A percentile compares a stretch with the other conserved stretches of the same genome.
Conservation (phyloP, 2,888 invertebrate species). For the Xanthorhoe designata region DNA sequence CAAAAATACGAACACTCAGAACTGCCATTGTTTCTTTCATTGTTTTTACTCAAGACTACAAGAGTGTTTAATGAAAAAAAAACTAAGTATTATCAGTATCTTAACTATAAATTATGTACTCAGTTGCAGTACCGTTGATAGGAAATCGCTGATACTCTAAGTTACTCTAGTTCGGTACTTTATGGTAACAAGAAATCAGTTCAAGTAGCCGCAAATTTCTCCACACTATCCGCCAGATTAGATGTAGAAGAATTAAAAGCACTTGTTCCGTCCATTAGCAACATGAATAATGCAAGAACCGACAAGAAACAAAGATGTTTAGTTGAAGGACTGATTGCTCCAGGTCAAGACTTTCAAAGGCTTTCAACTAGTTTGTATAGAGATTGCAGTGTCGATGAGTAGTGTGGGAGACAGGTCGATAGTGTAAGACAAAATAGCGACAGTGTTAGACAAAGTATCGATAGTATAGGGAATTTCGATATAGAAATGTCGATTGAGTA, state of each 20-base stretch:
- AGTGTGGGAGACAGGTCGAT: slow-evolving; percentile 24
- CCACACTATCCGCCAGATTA: slow-evolving; percentile 19
- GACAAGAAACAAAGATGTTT: slow-evolving; percentile 43
- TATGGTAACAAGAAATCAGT: neutral
- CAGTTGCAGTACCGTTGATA: neutral
- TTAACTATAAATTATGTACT: neutral
- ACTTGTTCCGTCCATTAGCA: slow-evolving; percentile 36
- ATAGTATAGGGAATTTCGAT: slow-evolving; percentile 1
- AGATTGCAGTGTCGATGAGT: slow-evolving; percentile 29
- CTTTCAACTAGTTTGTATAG: slow-evolving; percentile 46
- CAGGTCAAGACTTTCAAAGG: slow-evolving; percentile 40
- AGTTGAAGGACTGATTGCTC: slow-evolving; percentile 37
- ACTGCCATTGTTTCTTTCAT: too few species aligned
- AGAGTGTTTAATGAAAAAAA: too few species aligned
- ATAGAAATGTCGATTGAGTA: too few species aligned
- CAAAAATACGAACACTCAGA: too few species aligned
- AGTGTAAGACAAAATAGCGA: slow-evolving; percentile 1
- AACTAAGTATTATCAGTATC: too few species aligned
- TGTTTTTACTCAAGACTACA: too few species aligned
- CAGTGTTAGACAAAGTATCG: slow-evolving; percentile 1
- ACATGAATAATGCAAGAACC: slow-evolving; percentile 40
- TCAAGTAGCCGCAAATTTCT: slow-evolving; percentile 4
- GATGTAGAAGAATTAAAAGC: slow-evolving; percentile 31
- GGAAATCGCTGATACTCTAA: neutral
- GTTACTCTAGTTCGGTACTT: neutral